A percentile compares a stretch with the other conserved stretches of the same genome.
Conservation (phyloP, 2,113 vertebrate genomes). For the Clinocottus analis region DNA sequence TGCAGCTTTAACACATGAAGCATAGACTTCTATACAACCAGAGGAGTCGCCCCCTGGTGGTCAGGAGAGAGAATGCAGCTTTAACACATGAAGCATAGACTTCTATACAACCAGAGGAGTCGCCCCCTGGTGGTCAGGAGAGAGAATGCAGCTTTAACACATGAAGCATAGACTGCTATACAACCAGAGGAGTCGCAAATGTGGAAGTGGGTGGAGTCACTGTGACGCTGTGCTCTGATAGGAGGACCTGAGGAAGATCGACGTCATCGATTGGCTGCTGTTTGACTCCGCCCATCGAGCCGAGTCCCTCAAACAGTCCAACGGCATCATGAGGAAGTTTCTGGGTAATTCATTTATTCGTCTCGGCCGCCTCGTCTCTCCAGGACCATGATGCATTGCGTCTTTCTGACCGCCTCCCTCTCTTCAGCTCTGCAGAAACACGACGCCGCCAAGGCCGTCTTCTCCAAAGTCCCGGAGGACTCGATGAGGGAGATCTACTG, state of each 20-base stretch:
- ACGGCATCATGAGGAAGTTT: constrained; percentile 98
- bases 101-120: too few species aligned
- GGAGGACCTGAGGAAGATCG: constrained; percentile 94
- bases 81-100: too few species aligned
- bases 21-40: too few species aligned
- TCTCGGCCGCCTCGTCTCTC: too few species aligned
- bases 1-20: too few species aligned
- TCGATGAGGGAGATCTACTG: constrained; percentile 94
- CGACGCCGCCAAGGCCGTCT: constrained; percentile 95
- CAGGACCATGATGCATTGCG: background rate
- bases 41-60: too few species aligned
- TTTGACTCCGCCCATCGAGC: constrained; percentile 94
- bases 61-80: too few species aligned
- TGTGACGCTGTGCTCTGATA: constrained; percentile 62
- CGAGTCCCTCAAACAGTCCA: constrained; percentile 96
- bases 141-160: too few species aligned
- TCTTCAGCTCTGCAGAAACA: constrained; percentile 93
- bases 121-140: too few species aligned
- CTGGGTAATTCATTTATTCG: constrained; percentile 77
- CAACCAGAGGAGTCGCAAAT: too few species aligned
- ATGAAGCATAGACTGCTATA: too few species aligned
- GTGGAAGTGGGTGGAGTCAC: too few species aligned
- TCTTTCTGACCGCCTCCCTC: constrained; percentile 7
- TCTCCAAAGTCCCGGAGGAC: constrained; percentile 95
- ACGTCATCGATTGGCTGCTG: constrained; percentile 96